Conservation (phyloP, 2,888 invertebrate species). For the Brenthis ino region DNA sequence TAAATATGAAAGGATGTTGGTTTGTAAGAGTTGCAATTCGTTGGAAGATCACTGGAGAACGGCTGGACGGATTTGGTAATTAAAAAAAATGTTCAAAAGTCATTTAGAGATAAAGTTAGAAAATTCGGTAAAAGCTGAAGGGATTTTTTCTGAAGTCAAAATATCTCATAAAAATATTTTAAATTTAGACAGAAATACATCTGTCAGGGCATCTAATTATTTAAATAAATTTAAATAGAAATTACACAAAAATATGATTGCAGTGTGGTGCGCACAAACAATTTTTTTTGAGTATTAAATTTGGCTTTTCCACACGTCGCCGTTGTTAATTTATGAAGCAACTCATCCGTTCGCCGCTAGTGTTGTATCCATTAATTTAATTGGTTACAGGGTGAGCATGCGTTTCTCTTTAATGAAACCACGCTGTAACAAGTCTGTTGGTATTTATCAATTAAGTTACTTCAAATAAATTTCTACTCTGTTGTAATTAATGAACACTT, state of each 20-base stretch:
- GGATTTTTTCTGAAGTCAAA: too few species aligned
- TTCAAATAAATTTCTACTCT: constrained; percentile 56
- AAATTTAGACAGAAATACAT: neutral
- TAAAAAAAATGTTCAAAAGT: too few species aligned
- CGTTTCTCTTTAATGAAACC: constrained; percentile 56
- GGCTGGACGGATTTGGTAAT: too few species aligned
- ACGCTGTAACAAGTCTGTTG: constrained; percentile 48
- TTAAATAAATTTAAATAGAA: too few species aligned
- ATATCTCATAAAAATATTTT: neutral
- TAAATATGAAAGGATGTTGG: too few species aligned
- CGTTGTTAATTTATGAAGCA: constrained; percentile 27
- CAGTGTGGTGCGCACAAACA: neutral
- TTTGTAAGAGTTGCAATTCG: too few species aligned
- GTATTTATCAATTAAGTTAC: constrained; percentile 64
- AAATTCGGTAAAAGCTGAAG: too few species aligned
- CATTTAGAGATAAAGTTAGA: too few species aligned
- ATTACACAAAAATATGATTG: neutral
- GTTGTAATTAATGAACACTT: constrained; percentile 67
- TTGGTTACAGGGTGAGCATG: constrained; percentile 55
- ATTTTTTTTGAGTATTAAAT: constrained; percentile 14
- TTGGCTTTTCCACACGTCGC: constrained; percentile 1
- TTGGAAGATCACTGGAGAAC: too few species aligned
- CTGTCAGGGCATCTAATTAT: too few species aligned
- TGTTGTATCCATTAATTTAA: constrained; percentile 53
- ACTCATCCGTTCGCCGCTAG: constrained; percentile 28